A percentile compares a stretch with the other conserved stretches of the same genome.
phyloP scores from a whole-genome alignment of 2,797 vertebrate species.

The Pseudopleuronectes americanus region DNA sequence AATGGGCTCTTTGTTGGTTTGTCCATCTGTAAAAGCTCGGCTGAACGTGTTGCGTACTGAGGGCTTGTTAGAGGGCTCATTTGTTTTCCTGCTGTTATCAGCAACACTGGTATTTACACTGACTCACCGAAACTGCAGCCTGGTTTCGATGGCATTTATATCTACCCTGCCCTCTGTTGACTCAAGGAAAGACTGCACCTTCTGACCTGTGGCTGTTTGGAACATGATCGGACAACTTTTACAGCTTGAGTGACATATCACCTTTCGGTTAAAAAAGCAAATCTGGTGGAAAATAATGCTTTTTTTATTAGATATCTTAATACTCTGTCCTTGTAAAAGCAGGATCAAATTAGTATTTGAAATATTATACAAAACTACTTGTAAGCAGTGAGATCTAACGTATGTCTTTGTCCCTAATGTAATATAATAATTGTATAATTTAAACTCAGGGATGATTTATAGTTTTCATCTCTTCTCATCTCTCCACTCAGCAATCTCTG shows the following conservation, averaged over 20 bases:
- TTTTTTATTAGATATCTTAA: too few species aligned
- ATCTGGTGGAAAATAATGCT: too few species aligned
- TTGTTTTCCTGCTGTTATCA: conserved; percentile 76
- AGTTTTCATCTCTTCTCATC: background rate
- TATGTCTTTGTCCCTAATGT: background rate
- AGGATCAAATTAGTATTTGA: too few species aligned
- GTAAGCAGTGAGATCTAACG: background rate
- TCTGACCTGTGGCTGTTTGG: conserved; percentile 27
- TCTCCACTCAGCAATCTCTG: conserved; percentile 88
- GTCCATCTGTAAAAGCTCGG: conserved; percentile 28
- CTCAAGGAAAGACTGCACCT: conserved; percentile 71
- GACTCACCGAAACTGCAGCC: conserved; percentile 82
- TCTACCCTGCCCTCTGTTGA: conserved; percentile 84
- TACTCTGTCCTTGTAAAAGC: background rate
- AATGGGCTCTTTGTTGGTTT: conserved; percentile 57
- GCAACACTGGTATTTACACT: conserved; percentile 79
- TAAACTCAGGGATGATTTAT: background rate
- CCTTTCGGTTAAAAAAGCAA: background rate
- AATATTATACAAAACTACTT: too few species aligned
- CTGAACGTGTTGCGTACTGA: conserved; percentile 41
- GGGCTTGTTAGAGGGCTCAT: conserved; percentile 58
- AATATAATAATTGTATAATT: background rate
- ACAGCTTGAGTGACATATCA: conserved; percentile 1
- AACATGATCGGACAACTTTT: conserved; percentile 8
- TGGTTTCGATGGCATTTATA: conserved; percentile 80